Base-by-base conservation (phyloP, 2,888 invertebrate genomes). In the Drosophila helvetica region DNA sequence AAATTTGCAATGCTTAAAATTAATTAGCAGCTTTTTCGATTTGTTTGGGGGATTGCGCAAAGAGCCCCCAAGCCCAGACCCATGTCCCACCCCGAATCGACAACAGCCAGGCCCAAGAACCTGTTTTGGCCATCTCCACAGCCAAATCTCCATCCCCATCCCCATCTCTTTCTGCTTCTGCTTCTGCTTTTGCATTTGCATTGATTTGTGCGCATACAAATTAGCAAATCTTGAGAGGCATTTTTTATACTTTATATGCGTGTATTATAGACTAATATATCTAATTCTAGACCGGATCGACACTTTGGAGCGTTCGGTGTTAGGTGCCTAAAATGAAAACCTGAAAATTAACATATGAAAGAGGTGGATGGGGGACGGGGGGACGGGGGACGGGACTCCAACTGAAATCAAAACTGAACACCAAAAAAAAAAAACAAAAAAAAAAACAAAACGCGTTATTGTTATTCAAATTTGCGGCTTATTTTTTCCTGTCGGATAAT, bases 341-440 rank as follows among this genome's bases (percentile, higher is more conserved):
- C 80, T 56, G 80, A 25, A 50, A 68, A 79, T 83, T 81, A 74
- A 77, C 84, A 84, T 84, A 81, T 79, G 80, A 81, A 81, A 77
- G 38, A n/a, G 38, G 38, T 38, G 38, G 1, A 0, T 12, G 38
- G 79, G 66, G 78, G 75, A 69, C 79, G 59, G 51, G 22, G 33
- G 30, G 22, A 17, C 3, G 7, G 22, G 22, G 10, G 27, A 8
- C 8, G 62, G 70, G 65, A 74, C 64, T 58, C 47, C 62, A 58
- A 65, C 68, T 79, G 79, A 87, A 82, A 87, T 77, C 79, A 75
- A 82, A 85, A 82, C 73, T 68, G 74, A 79, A 76, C 74, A 63
- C 82, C 48, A 33, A 74, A 59, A 33, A 33, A 12, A 33, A 4
- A 33, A 30, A 65, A n/a, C n/a, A n/a, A 59, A 84, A 10, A 33